Base-by-base conservation (phyloP, 2,888 invertebrate genomes). In the Macaria liturata region DNA sequence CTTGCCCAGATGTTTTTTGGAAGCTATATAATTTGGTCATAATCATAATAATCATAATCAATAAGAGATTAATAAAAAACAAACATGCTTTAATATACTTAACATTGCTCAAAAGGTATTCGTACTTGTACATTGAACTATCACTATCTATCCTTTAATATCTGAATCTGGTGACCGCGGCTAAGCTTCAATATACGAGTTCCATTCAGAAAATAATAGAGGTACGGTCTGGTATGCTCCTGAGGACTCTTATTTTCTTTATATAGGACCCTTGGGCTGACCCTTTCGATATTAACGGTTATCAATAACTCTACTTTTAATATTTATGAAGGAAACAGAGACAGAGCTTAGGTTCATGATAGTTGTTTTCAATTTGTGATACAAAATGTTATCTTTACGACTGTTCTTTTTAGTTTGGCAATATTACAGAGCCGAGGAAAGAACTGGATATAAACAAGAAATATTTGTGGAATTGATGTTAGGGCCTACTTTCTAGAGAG, bases 211-310 rank as follows among this genome's bases (percentile, higher is more conserved):
- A 60, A 52, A 51, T 60, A 60, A 60, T 60, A 60, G 52, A 60
- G 59, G 59, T 60, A 30, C 52, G 55, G 52, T 32, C 42, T 47
- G 59, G 49, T 49, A 60, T 60, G 51, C 47, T 59, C 46, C 45
- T 47, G 55, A 49, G 34, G 43, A 45, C 43, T 34, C 43, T 49
- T 59, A 59, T 59, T 60, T 62, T 57, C 57, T 62, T 55, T 59
- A 61, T 52, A 52, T 54, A 40, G 49, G 49, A 57, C 58, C 59
- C 57, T 51, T 49, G 59, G 62, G 59, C 49, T 50, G 61, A 60
- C 64, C 65, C 55, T 63, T 37, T 59, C 54, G 51, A 65, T 63
- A 63, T 62, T 66, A 63, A 58, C 64, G 58, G 58, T 58, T 62
- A 65, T 62, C 62, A 67, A 65, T 63, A 65, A 55, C 57, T 59